Base-by-base conservation (phyloP, 2,888 invertebrate genomes). In the Rugalucina vietnamica region DNA sequence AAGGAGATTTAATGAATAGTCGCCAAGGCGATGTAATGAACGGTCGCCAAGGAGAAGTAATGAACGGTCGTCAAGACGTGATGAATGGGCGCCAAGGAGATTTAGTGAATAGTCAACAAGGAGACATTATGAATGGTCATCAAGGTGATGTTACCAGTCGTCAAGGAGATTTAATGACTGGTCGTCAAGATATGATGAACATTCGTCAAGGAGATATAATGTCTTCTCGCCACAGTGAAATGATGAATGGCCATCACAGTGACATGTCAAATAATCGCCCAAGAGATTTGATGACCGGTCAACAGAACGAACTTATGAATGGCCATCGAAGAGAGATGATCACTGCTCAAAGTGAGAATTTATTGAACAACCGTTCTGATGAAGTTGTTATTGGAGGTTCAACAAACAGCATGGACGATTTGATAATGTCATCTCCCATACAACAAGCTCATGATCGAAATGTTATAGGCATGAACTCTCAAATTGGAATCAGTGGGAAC, bases 391-490 rank as follows among this genome's bases (percentile, higher is more conserved):
- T 34, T 14, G 65, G 65, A 18, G 10, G 18, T 34, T 14, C 8
- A 65, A 34, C 8, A 65, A 34, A 65, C 65, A 65, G 34, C 34
- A 65, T 65, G 65, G 65, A 65, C 14, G 65, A 65, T 21, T 65
- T 65, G 34, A 65, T 65, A 4, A 10, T 65, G 65, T 29, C 60
- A 60, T 32, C 34, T 12, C 29, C 65, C 1, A 65, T 65, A 3
- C 32, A 34, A 32, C 65, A 65, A 24, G 34, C 65, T 34, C 32
- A 34, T 34, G 65, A 65, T 34, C 65, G 34, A 65, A 65, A 34
- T 65, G 65, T 65, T 10, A 65, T 65, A 65, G 65, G 65, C 18
- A 32, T 65, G 65, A 65, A 65, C 24, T 34, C 65, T 21, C 65
- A 65, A 21, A 32, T 65, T 34, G 65, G 65, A 65, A 32, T 65